These are phyloP conservation scores for Polypterus bichir DNA, from an alignment of 2,113 vertebrate genomes.

Conservation along the genomic window DNA sequence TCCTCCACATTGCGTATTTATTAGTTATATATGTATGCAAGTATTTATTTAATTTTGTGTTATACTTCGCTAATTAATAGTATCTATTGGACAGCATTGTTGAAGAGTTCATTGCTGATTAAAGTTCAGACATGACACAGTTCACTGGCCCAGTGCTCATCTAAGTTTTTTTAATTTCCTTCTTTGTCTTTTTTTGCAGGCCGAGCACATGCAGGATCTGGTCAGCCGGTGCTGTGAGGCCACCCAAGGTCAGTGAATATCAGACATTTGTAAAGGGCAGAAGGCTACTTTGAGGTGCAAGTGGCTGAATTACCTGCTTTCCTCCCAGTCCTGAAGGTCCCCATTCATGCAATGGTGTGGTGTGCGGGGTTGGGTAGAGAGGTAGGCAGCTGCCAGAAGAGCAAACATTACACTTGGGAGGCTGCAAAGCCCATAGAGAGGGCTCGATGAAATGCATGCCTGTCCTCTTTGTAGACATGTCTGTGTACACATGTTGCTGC, in stretches of 20 bases:
- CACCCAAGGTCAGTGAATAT: slow-evolving; percentile 14
- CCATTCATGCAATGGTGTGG: background rate
- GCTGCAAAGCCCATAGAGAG: background rate
- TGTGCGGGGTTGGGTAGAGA: slow-evolving; percentile 3
- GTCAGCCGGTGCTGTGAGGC: slow-evolving; percentile 23
- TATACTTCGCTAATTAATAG: background rate
- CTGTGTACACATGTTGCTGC: background rate
- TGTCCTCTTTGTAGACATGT: background rate
- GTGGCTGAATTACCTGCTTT: background rate
- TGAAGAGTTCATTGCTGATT: background rate
- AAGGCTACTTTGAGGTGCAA: background rate
- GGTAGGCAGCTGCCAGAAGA: slow-evolving; percentile 5
- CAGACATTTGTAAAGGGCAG: background rate
- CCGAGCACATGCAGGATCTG: slow-evolving; percentile 21
- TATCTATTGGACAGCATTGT: background rate
- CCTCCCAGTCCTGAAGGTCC: background rate
- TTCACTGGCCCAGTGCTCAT: background rate
- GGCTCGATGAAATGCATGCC: background rate
- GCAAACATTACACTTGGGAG: slow-evolving; percentile 3
- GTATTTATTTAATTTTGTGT: background rate
- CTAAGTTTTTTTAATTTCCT: slow-evolving; percentile 20
- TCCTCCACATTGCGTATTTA: too few species aligned
- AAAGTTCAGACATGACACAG: background rate
- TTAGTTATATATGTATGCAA: too few species aligned
- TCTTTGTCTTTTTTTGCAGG: slow-evolving; percentile 16